Base-by-base conservation (phyloP, 2,113 vertebrate genomes). In the Saccopteryx leptura region DNA sequence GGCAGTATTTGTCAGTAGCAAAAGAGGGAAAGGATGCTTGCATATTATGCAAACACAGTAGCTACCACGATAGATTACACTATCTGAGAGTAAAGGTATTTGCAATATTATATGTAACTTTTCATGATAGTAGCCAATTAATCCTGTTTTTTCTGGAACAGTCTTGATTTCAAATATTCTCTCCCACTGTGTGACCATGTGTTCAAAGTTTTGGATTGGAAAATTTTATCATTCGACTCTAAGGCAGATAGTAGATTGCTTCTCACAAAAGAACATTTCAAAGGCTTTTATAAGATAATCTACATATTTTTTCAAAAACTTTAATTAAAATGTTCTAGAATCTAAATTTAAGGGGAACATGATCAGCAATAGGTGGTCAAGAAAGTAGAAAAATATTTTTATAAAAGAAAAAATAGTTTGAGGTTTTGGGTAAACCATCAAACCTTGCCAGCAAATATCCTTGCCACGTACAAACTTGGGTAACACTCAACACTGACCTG, bases 401-500 rank as follows among this genome's bases (percentile, higher is more conserved):
- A 93, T 81, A 71, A 90, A 88, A 86, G 66, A 86, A 74, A 86
- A 93, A 52, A 23, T 65, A 75, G 19, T 69, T 89, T 68, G 28
- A 58, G 21, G 28, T 50, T 81, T 87, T 84, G 23, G 26, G 19
- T 88, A 81, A 88, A 65, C 23, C 60, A 65, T 94, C 63, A 60
- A 21, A 84, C 33, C 63, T 90, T 84, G 50, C 75, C 75, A 94
- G 46, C 48, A 84, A 61, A 54, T 65, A 52, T 75, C 61, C 15
- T 31, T 85, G 88, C 46, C 58, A 56, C 50, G 15, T 58, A 68
- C 90, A 81, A 94, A 93, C 72, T 92, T 54, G 8, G 52, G 4
- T 78, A 93, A 75, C 52, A 90, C 84, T 91, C 48, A 81, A 63
- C 91, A 86, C 28, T 81, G 90, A 97, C 76, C 86, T 93, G 95